Evolutionary conservation across 2,888 invertebrate genomes (phyloP).

Genomic region (Pseudolycoriella hygida): DNA sequence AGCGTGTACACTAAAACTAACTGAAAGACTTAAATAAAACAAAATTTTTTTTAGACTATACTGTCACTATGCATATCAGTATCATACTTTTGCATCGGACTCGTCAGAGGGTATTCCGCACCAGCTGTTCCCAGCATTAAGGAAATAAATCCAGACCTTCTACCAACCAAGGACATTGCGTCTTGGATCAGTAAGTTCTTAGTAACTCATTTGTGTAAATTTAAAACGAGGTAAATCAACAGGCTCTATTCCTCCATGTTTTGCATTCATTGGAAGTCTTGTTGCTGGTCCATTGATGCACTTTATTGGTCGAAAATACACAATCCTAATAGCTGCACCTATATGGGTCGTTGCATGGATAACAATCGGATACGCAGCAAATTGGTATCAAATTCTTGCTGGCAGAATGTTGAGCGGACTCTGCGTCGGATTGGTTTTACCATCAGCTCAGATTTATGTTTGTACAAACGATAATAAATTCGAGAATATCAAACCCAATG

Average conservation of each 20-base stretch:
- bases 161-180: slow-evolving; percentile 31
- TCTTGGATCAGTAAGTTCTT: slow-evolving; percentile 35
- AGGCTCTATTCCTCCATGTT: slow-evolving; percentile 38
- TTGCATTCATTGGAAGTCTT: slow-evolving; percentile 37
- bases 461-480: slow-evolving; percentile 17
- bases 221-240: slow-evolving; percentile 1
- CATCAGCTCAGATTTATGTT: slow-evolving; percentile 46
- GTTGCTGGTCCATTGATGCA: slow-evolving; percentile 36
- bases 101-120: slow-evolving; percentile 39
- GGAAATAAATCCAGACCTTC: slow-evolving; percentile 26
- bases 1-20: too few species aligned
- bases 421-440: slow-evolving; percentile 39
- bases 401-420: slow-evolving; percentile 40
- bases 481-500: too few species aligned
- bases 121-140: slow-evolving; percentile 38
- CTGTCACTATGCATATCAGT: slow-evolving; percentile 38
- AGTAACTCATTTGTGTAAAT: background rate
- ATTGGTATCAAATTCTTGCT: slow-evolving; percentile 30
- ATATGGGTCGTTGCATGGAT: slow-evolving; percentile 37
- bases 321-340: slow-evolving; percentile 33
- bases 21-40: too few species aligned
- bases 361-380: slow-evolving; percentile 33
- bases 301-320: slow-evolving; percentile 33
- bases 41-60: slow-evolving; percentile 29
- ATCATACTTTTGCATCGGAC: slow-evolving; percentile 38